These are phyloP conservation scores for Percopsis omiscomaycus DNA, from an alignment of 2,797 vertebrate genomes.

Conservation along the genomic window DNA sequence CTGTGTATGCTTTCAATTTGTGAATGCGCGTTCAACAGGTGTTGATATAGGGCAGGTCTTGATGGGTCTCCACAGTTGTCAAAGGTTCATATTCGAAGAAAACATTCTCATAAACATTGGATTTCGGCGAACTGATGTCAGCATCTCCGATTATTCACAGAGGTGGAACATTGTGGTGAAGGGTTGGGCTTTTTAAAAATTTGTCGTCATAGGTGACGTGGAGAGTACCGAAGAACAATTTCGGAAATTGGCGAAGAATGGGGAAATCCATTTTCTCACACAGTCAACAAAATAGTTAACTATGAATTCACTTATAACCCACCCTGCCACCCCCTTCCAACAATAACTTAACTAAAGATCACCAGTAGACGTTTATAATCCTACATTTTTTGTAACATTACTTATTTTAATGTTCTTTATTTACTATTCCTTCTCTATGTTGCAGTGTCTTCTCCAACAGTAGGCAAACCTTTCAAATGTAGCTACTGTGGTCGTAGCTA, in stretches of 20 bases:
- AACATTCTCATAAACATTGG: constrained; percentile 35
- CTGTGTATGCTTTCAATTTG: constrained; percentile 67
- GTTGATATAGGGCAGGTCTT: constrained; percentile 36
- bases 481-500: constrained; percentile 96
- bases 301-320: not conserved
- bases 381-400: too few species aligned
- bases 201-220: constrained; percentile 19
- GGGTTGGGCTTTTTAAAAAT: constrained; percentile 28
- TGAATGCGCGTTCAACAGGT: constrained; percentile 58
- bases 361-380: too few species aligned
- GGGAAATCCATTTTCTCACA: constrained; percentile 49
- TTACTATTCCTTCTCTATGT: constrained; percentile 35
- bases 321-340: too few species aligned
- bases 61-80: constrained; percentile 41
- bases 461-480: constrained; percentile 96
- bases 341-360: not conserved
- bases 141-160: constrained; percentile 36
- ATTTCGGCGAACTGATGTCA: constrained; percentile 75
- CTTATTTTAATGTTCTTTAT: not conserved
- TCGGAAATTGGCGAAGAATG: constrained; percentile 53
- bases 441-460: constrained; percentile 88
- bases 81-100: constrained; percentile 65
- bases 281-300: not conserved
- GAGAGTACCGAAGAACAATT: constrained; percentile 37
- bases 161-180: constrained; percentile 59